phyloP scores from a whole-genome alignment of 2,797 vertebrate genomes.

The Ciconia nigra region DNA sequence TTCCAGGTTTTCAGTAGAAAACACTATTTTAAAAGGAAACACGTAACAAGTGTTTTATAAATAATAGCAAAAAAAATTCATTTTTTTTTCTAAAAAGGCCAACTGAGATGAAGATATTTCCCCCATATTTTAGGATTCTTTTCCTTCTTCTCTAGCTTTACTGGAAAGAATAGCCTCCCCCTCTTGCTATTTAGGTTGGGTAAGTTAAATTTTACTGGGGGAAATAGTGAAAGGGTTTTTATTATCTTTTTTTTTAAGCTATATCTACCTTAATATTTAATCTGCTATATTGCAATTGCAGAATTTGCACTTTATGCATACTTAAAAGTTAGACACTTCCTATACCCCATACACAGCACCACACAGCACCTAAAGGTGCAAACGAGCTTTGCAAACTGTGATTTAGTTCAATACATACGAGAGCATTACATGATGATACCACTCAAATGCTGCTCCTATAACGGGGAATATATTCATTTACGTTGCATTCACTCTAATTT shows the following conservation, averaged over 20 bases:
- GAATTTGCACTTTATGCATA: not conserved
- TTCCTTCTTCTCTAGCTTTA: not conserved
- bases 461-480: not conserved
- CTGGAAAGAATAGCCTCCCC: not conserved
- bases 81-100: not conserved
- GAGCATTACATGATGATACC: not conserved
- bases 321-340: not conserved
- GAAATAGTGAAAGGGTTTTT: not conserved
- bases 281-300: not conserved
- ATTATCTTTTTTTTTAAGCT: not conserved
- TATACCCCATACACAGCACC: rapidly evolving
- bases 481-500: not conserved
- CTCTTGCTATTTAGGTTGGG: not conserved
- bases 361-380: not conserved
- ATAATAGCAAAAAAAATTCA: not conserved
- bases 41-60: rapidly evolving
- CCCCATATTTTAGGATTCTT: not conserved
- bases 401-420: not conserved
- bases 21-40: not conserved
- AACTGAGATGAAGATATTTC: not conserved
- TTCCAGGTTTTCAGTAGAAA: not conserved
- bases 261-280: not conserved
- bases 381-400: not conserved
- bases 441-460: not conserved
- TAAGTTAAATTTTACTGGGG: not conserved